Evolutionary conservation across 1,140 invertebrate species (phyloP), one percentile per base, ranked within the genome.

Genomic region (Schmidtea mediterranea): DNA sequence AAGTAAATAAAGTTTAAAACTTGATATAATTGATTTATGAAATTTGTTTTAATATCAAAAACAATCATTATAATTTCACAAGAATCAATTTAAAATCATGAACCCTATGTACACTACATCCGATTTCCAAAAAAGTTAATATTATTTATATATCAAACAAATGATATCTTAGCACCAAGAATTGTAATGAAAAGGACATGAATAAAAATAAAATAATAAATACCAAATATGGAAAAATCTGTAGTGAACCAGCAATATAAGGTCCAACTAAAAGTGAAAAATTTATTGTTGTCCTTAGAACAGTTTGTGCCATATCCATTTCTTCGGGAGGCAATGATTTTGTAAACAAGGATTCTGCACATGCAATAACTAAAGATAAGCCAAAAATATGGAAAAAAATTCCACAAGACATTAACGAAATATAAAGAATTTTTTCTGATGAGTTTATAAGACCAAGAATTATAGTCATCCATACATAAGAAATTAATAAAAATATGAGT

Each of bases 291-390:
- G 6, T 48, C 13, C 46, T 37, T 13, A 48, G 9, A 3, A 48
- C 23, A 22, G 19, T 40, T 24, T 48, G 46, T 21, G 22, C 46
- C 12, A 18, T 6, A 40, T 48, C 16, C 46, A 48, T 48, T 48
- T 48, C 46, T 18, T 24, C 16, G 6, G 12, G 10, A 8, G 46
- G 36, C 5, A 48, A 6, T 3, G 13, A 18, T 37, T 48, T 48
- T 16, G 16, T 48, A 24, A 38, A 48, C 15, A 48, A n/a, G 3
- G 36, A 38, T 24, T 48, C 46, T 21, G 36, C n/a, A 21, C 36
- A 22, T 8, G 46, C 46, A 15, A 48, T 13, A 16, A 40, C 19
- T 6, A 32, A 48, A 2, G 46, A 23, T n/a, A 37, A 13, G 5
- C 46, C 46, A 24, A 48, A 22, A 12, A 48, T 24, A 23, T 48